Conservation (phyloP, 2,888 invertebrate genomes). For the Troides aeacus region DNA sequence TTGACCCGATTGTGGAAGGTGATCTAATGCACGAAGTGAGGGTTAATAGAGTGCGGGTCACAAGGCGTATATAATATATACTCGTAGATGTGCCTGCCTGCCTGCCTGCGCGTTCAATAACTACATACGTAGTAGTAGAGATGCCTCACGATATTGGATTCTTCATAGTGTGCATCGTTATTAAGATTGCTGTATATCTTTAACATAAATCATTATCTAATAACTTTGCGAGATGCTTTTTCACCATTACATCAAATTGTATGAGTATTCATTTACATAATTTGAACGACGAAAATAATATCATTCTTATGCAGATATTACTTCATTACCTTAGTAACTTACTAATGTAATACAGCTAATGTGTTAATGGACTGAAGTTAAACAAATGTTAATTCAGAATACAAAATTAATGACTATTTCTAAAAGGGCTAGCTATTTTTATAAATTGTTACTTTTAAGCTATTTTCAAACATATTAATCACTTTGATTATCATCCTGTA, state of each 20-base stretch:
- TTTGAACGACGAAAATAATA: no score
- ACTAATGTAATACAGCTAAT: no score
- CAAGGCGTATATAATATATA: constrained; percentile 41
- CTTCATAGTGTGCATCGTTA: background rate
- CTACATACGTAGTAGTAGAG: constrained; percentile 9
- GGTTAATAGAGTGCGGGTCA: constrained; percentile 55
- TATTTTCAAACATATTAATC: background rate
- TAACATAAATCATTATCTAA: background rate
- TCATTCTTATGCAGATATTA: no score
- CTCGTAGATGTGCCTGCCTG: background rate
- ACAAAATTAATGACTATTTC: no score
- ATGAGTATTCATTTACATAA: no score
- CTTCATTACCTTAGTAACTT: no score
- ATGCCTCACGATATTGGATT: constrained; percentile 20
- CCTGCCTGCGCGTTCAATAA: constrained; percentile 10
- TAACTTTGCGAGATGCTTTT: background rate
- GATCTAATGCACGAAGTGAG: constrained; percentile 46
- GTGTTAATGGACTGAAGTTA: no score
- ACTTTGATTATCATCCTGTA: background rate
- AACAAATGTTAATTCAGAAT: no score
- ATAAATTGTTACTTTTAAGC: no score
- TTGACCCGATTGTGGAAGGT: constrained; percentile 58
- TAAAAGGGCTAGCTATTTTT: no score
- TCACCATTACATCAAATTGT: no score
- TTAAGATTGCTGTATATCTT: background rate